A percentile compares a stretch with the other conserved stretches of the same genome.
These are phyloP conservation scores for Chloroclysta siterata DNA, from an alignment of 2,888 invertebrate genomes.

Conservation along the genomic window DNA sequence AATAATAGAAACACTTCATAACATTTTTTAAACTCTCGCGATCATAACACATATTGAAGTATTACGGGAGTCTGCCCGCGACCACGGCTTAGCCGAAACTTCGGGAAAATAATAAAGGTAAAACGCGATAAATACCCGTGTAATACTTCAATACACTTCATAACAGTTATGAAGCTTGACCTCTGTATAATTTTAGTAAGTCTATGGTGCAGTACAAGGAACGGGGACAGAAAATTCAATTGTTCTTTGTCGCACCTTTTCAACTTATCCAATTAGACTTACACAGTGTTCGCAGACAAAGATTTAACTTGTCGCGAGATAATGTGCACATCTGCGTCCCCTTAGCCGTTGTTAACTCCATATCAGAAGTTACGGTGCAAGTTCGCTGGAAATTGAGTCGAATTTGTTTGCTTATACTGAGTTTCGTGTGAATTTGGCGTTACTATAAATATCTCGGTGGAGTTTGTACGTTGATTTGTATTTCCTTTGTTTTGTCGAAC, in stretches of 20 bases:
- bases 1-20: too few relatives aligned
- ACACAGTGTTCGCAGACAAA: slow-evolving; percentile 61
- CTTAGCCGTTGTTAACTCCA: slow-evolving; percentile 49
- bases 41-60: too few relatives aligned
- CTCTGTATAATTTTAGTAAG: too few relatives aligned
- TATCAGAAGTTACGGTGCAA: slow-evolving; percentile 45
- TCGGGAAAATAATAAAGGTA: too few relatives aligned
- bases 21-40: too few relatives aligned
- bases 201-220: slow-evolving; percentile 2
- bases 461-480: not conserved
- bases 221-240: slow-evolving; percentile 56
- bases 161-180: not conserved
- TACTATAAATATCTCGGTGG: not conserved
- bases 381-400: slow-evolving; percentile 34
- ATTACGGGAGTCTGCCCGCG: too few relatives aligned
- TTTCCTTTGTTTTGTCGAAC: not conserved
- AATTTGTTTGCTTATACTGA: slow-evolving; percentile 31
- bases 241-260: slow-evolving; percentile 67
- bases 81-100: too few relatives aligned
- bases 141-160: too few relatives aligned
- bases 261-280: slow-evolving; percentile 74
- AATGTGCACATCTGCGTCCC: slow-evolving; percentile 65
- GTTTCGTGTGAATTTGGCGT: slow-evolving; percentile 23
- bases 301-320: slow-evolving; percentile 65
- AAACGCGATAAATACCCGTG: too few relatives aligned